Evolutionary conservation across 2,113 vertebrate genomes (phyloP).

Genomic region (Strigops habroptila): DNA sequence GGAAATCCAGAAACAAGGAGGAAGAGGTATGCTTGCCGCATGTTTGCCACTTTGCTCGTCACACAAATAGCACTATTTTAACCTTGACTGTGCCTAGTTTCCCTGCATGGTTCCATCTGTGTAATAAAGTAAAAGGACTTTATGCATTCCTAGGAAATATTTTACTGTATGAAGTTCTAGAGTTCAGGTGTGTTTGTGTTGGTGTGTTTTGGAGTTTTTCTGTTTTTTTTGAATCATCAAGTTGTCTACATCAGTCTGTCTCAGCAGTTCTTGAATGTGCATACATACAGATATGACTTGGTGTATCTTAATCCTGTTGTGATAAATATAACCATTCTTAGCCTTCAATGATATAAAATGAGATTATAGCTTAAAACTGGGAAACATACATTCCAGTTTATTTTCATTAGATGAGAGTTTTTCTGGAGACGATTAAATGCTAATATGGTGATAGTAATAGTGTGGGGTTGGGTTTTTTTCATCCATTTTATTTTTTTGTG

Average conservation of each 20-base stretch:
- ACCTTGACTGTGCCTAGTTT: slow-evolving; percentile 43
- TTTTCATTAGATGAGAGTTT: neutral
- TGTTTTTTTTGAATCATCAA: neutral
- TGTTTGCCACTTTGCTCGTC: slow-evolving; percentile 68
- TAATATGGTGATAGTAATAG: neutral
- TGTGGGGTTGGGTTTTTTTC: neutral
- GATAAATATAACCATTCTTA: neutral
- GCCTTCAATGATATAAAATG: neutral
- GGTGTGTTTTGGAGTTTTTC: neutral
- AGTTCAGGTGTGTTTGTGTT: neutral
- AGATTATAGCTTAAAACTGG: neutral
- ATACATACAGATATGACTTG: neutral
- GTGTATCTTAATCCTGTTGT: neutral
- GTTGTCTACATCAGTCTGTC: neutral
- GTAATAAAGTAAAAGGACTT: slow-evolving; percentile 40
- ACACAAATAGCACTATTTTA: slow-evolving; percentile 29
- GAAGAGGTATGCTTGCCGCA: slow-evolving; percentile 94
- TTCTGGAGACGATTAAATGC: neutral
- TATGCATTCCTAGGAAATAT: slow-evolving; percentile 11
- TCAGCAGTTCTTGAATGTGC: neutral
- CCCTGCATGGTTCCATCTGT: slow-evolving; percentile 71
- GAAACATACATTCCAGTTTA: neutral
- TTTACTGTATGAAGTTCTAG: slow-evolving; percentile 24
- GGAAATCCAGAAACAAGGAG: slow-evolving; percentile 92
- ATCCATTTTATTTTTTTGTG: neutral